Evolutionary conservation across 2,888 invertebrate genomes (phyloP), one percentile per base, ranked within the genome.

Genomic region (Nezara viridula): DNA sequence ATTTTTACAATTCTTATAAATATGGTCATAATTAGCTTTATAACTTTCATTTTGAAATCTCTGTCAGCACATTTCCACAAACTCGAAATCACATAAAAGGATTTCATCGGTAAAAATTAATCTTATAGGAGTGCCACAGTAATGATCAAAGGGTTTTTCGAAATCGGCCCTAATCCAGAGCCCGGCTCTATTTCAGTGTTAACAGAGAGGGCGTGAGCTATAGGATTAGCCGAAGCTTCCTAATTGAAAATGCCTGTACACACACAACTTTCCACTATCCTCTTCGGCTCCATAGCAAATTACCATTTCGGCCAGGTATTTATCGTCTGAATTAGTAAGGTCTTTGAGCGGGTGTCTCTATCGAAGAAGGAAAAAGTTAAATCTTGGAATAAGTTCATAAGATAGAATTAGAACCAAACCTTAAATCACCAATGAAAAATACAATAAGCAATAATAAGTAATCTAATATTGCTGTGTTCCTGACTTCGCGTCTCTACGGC

Each of bases 191-290:
- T 81, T 81, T 81, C 44, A 47, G 44, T 81, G 81, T 47, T 47
- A 81, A 81, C n/a, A 81, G 44, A 81, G 44, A 44, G 44, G n/a
- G 44, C 44, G 44, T 3, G 0, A n/a, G 44, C n/a, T 81, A 44
- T 44, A 81, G 81, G 81, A 81, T 81, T 81, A 81, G 81, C n/a
- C 44, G 44, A 81, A 81, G 81, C 81, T 47, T 47, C n/a, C 81
- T 81, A 81, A 81, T 81, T 81, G 81, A 81, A 81, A 81, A 81
- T 47, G 81, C 44, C 81, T 81, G 81, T 81, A 81, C 81, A 44
- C 44, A 81, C n/a, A 44, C 12, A 81, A 81, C 81, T 81, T 40
- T 81, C 81, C 81, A 24, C 81, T 44, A 47, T 81, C 81, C 44
- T 44, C n/a, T 40, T 40, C n/a, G 21, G 2, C 12, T 37, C 14